Evolutionary conservation across 2,113 vertebrate genomes (phyloP), one percentile per base, ranked within the genome.

Genomic region (Casuarius casuarius): DNA sequence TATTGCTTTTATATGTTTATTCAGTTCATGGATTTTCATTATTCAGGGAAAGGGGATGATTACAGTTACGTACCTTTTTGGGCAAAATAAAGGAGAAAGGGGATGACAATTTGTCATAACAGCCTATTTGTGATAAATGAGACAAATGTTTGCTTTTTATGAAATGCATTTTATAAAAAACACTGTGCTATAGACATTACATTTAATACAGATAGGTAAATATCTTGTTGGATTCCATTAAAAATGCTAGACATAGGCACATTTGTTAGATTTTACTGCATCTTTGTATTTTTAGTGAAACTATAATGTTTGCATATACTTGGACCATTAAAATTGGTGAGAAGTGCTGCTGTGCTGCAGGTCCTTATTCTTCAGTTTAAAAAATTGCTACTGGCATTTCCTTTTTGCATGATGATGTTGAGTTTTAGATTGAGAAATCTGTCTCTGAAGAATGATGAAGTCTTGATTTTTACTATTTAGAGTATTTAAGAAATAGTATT

Each of bases 301-400:
- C 14, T 90, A 8, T 62, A 23, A 23, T 46, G 11, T 40, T 5
- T 21, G 9, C 0, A 0, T 29, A 3, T 66, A 49, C 8, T 56
- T 10, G 26, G 12, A 5, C 35, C 9, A 23, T 56, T 15, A 89
- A 16, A 86, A 84, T 71, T 25, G 48, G 3, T 58, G 29, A 71
- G 38, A 80, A 90, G 12, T 56, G 35, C 13, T 80, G 31, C 54
- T 87, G 12, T 80, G 13, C 46, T 93, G 7, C 38, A 73, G 56
- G 23, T 74, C 29, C 1, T 13, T 84, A 14, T 70, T 61, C 13
- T 73, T 92, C 29, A 51, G 12, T 91, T 87, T 78, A 67, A 5
- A n/a, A 81, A 19, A 59, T 92, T 66, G 5, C 3, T 2, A 15
- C 0, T 77, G 59, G 33, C 0, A 2, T 82, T 76, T 78, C 56